These are phyloP conservation scores for Anagyrus pseudococci DNA, from an alignment of 2,888 invertebrate species.

Conservation along the genomic window DNA sequence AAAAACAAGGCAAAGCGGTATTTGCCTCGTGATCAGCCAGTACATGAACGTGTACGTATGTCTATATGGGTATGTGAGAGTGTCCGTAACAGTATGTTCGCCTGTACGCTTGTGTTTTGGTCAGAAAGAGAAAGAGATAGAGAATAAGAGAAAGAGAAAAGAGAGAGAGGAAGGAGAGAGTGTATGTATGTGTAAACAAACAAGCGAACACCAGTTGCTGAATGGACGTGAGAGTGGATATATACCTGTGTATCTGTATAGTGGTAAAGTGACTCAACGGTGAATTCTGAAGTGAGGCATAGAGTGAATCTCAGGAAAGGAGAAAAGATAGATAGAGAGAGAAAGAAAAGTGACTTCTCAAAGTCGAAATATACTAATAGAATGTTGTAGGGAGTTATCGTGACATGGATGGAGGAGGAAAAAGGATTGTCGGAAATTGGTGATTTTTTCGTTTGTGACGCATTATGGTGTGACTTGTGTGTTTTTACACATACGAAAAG, in stretches of 20 bases:
- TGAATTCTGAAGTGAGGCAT: too few relatives aligned
- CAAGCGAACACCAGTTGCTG: conserved; percentile 61
- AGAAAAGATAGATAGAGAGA: too few relatives aligned
- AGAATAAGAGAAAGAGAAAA: conserved; percentile 3
- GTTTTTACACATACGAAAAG: too few relatives aligned
- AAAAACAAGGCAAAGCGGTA: conserved; percentile 52
- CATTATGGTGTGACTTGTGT: too few relatives aligned
- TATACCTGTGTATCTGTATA: conserved; percentile 42
- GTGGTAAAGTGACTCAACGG: conserved; percentile 38
- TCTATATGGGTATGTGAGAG: conserved; percentile 1
- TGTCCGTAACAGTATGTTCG: background rate
- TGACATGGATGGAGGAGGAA: too few relatives aligned
- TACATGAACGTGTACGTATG: conserved; percentile 38
- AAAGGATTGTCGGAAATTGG: too few relatives aligned
- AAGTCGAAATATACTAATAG: too few relatives aligned
- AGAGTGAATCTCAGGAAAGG: too few relatives aligned
- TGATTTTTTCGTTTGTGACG: too few relatives aligned
- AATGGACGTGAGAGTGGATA: conserved; percentile 23
- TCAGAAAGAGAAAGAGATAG: conserved; percentile 4
- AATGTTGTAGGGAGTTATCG: too few relatives aligned
- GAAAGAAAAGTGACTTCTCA: too few relatives aligned
- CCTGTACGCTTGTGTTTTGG: too few relatives aligned
- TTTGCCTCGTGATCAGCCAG: conserved; percentile 57
- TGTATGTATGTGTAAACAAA: conserved; percentile 47
- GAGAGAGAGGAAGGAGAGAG: background rate